Evolutionary conservation across 2,797 vertebrate genomes (phyloP).

Genomic region (Poecilia picta): DNA sequence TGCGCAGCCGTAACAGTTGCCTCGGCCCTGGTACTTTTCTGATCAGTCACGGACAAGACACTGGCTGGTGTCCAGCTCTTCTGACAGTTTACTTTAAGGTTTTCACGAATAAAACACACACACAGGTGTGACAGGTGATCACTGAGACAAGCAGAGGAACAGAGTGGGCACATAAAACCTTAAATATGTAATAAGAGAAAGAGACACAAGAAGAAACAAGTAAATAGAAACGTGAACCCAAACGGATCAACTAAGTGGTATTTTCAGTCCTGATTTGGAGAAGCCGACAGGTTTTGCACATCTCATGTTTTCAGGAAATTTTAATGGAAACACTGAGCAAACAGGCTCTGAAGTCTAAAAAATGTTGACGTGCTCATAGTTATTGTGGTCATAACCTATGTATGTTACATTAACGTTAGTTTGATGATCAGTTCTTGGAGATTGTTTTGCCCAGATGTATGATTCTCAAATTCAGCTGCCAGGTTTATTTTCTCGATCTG

Average conservation of each 20-base stretch:
- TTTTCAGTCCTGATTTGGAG: not conserved
- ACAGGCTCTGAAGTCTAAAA: not conserved
- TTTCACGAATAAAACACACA: slow-evolving; percentile 6
- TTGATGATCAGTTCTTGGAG: not conserved
- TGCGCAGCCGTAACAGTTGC: slow-evolving; percentile 91
- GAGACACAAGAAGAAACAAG: not conserved
- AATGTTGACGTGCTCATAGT: not conserved
- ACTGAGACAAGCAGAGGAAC: not conserved
- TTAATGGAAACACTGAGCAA: not conserved
- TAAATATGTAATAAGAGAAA: not conserved
- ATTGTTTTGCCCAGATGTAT: not conserved
- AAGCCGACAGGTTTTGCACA: not conserved
- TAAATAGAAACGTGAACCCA: not conserved
- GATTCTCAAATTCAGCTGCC: not conserved
- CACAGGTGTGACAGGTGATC: not conserved
- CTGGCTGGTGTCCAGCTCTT: slow-evolving; percentile 56
- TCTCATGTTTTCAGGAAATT: not conserved
- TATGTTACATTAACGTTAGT: not conserved
- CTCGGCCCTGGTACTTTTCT: slow-evolving; percentile 73
- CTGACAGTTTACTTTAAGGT: slow-evolving; percentile 38
- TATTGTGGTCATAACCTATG: not conserved
- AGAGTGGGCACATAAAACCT: not conserved
- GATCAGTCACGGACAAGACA: slow-evolving; percentile 58
- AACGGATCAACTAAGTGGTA: not conserved
- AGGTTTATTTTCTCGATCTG: not conserved